Evolutionary conservation across 2,888 invertebrate species (phyloP), one percentile per base, ranked within the genome.

Genomic region (Cerceris rybyensis): DNA sequence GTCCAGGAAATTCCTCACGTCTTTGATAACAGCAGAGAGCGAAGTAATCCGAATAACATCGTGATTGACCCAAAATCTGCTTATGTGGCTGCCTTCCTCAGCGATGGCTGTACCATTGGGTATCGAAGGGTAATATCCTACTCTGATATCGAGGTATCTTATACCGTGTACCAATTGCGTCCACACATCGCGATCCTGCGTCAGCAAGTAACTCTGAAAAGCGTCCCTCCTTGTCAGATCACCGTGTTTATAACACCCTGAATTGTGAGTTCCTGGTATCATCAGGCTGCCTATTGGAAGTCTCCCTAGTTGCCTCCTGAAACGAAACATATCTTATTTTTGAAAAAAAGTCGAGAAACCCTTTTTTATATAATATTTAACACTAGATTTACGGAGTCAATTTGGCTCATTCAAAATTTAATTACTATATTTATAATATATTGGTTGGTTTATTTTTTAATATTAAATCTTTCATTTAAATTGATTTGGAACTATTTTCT

Each of bases 161-260:
- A 97, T 95, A 67, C 97, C 97, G 90, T 96, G 96, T 0, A 96
- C 96, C n/a, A 98, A 93, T 89, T 98, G 97, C 0, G 95, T 95
- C 96, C 97, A 97, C 64, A 97, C 94, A 87, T 95, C 95, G 75
- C 96, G 94, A 90, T 97, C 97, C 91, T 97, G 97, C 55, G 95
- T 95, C 66, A 94, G 88, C 43, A 94, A 89, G 81, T 93, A 94
- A 13, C 89, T 83, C 57, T 90, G 88, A 64, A 90, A 89, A 92
- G 92, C 61, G 88, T 91, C 82, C 88, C 90, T 73, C 82, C 93
- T 91, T 89, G 93, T 91, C 93, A 90, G 89, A 93, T 93, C 85
- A 93, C 94, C 93, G 93, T 93, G 92, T 93, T 93, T 90, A 88
- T 93, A 94, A 59, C 94, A 93, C 5, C 94, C 95, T 11, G 95